Conservation (phyloP, 92 coral and sea anemone species). For the Pocillopora grandis region DNA sequence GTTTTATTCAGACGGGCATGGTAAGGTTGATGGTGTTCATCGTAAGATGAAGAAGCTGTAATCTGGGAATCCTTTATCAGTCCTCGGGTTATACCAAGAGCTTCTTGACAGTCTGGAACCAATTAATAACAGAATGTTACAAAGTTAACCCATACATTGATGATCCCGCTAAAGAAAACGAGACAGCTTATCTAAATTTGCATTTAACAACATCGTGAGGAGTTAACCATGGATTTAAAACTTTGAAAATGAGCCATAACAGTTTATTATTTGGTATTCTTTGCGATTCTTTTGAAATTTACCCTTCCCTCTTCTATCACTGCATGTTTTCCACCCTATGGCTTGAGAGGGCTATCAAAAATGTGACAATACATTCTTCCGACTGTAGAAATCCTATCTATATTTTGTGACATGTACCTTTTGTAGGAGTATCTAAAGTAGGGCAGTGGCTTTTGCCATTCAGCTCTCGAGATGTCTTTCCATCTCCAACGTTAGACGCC, state of each 20-base stretch:
- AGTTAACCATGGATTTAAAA: background rate
- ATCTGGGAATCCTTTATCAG: constrained; percentile 79
- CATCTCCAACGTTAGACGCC: constrained; percentile 87
- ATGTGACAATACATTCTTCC: background rate
- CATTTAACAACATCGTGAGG: too few species aligned
- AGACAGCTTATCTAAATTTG: too few species aligned
- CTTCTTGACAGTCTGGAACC: constrained; percentile 55
- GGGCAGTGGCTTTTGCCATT: constrained; percentile 43
- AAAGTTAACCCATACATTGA: background rate
- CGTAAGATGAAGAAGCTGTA: constrained; percentile 97
- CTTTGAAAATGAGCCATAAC: background rate
- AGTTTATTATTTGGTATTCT: too few species aligned
- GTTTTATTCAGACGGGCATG: constrained; percentile 94
- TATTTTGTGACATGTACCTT: constrained; percentile 1
- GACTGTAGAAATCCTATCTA: too few species aligned
- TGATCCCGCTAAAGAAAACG: too few species aligned
- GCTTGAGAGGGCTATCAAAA: background rate
- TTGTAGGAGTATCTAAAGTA: constrained; percentile 14
- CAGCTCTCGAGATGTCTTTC: constrained; percentile 74
- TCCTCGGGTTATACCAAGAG: constrained; percentile 77
- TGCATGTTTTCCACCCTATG: background rate
- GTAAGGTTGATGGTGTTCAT: constrained; percentile 84
- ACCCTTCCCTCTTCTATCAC: too few species aligned
- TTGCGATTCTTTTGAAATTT: too few species aligned
- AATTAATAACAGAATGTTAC: background rate